phyloP scores from a whole-genome alignment of 2,888 invertebrate genomes.

The Phania funesta region DNA sequence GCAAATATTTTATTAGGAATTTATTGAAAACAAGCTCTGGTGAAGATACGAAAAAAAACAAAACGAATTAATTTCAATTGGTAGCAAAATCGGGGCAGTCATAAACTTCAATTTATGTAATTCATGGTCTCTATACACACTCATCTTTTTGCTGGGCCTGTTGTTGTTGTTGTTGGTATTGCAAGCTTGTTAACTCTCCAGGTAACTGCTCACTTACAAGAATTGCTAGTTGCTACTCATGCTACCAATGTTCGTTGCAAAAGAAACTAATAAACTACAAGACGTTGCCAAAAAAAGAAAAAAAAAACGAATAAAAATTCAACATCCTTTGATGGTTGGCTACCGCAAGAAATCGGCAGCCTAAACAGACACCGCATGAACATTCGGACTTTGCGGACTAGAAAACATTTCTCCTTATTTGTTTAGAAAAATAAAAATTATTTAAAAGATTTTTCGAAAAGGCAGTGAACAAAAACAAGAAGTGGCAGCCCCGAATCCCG shows the following conservation, averaged over 20 bases:
- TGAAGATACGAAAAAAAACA: not conserved
- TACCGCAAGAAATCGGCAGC: conserved; percentile 14
- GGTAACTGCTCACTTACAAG: conserved; percentile 43
- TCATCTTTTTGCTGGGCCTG: conserved; percentile 14
- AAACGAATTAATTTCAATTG: conserved; percentile 70
- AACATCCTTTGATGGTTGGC: conserved; percentile 24
- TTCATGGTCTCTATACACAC: conserved; percentile 46
- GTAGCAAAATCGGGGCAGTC: conserved; percentile 71
- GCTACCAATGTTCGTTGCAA: conserved; percentile 53
- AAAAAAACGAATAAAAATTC: not conserved
- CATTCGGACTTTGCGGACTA: no score
- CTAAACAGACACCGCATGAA: not conserved
- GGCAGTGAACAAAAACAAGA: no score
- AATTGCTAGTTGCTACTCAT: conserved; percentile 50
- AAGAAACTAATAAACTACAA: conserved; percentile 58
- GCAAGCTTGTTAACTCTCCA: conserved; percentile 40
- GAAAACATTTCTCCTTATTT: no score
- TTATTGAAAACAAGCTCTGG: conserved; percentile 52
- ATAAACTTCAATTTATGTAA: conserved; percentile 68
- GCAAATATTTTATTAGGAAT: conserved; percentile 76
- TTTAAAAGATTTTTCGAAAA: no score
- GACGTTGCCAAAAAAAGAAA: not conserved
- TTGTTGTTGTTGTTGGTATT: conserved; percentile 6
- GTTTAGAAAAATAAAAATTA: no score
- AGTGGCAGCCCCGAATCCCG: no score